Evolutionary conservation across 2,888 invertebrate genomes (phyloP).

Genomic region (Dione juno): DNA sequence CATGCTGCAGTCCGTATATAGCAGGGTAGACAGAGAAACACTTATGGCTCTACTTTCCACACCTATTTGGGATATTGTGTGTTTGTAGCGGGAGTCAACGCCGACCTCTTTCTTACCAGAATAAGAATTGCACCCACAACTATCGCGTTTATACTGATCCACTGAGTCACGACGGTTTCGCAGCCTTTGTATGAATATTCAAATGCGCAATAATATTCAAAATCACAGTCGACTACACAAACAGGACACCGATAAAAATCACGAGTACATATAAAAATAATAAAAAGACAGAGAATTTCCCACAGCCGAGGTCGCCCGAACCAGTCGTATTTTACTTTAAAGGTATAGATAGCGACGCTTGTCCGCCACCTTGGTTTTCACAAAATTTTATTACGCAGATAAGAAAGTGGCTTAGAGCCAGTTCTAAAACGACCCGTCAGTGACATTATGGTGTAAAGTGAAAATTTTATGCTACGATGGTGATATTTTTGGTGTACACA

Average conservation of each 20-base stretch:
- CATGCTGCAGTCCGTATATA: neutral
- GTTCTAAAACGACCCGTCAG: conserved; percentile 47
- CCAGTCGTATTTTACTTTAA: conserved; percentile 44
- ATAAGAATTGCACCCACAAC: no score
- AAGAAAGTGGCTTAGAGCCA: conserved; percentile 48
- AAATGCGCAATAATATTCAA: neutral
- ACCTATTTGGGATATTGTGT: no score
- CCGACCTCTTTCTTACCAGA: no score
- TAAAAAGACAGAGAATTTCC: conserved; percentile 35
- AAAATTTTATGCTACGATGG: conserved; percentile 38
- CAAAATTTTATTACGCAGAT: conserved; percentile 50
- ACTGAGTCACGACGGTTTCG: no score
- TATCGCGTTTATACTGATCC: no score
- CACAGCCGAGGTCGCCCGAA: conserved; percentile 38
- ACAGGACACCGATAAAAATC: neutral
- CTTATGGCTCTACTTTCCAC: neutral
- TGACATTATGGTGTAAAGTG: conserved; percentile 45
- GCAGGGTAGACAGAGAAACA: neutral
- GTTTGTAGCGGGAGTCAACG: no score
- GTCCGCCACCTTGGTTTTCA: conserved; percentile 50
- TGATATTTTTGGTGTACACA: conserved; percentile 26
- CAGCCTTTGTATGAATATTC: neutral
- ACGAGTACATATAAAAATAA: conserved; percentile 30
- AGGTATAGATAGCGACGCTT: conserved; percentile 41
- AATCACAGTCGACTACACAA: neutral